Percentiles rank a stretch among this genome's conserved stretches.
Evolutionary conservation across 2,113 vertebrate genomes (phyloP).

Genomic region (Erinaceus europaeus): DNA sequence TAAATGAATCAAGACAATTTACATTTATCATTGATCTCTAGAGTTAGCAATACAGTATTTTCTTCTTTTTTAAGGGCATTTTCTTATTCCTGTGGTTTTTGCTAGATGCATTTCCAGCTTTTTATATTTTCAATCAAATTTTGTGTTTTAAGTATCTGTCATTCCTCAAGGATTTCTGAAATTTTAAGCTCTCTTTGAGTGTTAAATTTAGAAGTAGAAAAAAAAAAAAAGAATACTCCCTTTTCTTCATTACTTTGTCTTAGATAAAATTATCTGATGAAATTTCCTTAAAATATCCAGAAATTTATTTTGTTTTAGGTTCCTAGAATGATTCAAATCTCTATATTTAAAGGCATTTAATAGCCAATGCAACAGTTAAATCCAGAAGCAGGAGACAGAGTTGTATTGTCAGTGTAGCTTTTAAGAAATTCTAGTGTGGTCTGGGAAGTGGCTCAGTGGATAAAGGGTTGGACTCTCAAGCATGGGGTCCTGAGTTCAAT

Average conservation of each 20-base stretch:
- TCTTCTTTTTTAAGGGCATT: not conserved
- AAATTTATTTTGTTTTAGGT: conserved; percentile 5
- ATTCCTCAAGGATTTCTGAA: conserved; percentile 26
- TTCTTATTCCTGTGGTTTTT: not conserved
- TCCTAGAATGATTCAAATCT: not conserved
- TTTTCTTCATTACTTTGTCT: not conserved
- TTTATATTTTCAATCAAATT: conserved; percentile 17
- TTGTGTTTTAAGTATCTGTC: not conserved
- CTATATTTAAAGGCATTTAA: not conserved
- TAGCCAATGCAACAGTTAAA: not conserved
- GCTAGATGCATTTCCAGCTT: conserved; percentile 12
- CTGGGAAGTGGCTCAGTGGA: too few relatives aligned
- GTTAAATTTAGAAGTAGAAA: not conserved
- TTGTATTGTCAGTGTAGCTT: not conserved
- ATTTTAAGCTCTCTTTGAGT: not conserved
- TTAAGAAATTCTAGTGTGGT: conserved; percentile 7
- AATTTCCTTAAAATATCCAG: not conserved
- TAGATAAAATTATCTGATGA: not conserved
- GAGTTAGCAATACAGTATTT: not conserved
- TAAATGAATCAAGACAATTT: not conserved
- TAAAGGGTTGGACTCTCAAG: too few relatives aligned
- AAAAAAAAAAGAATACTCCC: not conserved
- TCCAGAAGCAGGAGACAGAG: not conserved
- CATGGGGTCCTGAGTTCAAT: too few relatives aligned
- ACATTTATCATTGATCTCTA: not conserved